Conservation (phyloP, 2,888 invertebrate genomes). For the Pasiphila rectangulata region DNA sequence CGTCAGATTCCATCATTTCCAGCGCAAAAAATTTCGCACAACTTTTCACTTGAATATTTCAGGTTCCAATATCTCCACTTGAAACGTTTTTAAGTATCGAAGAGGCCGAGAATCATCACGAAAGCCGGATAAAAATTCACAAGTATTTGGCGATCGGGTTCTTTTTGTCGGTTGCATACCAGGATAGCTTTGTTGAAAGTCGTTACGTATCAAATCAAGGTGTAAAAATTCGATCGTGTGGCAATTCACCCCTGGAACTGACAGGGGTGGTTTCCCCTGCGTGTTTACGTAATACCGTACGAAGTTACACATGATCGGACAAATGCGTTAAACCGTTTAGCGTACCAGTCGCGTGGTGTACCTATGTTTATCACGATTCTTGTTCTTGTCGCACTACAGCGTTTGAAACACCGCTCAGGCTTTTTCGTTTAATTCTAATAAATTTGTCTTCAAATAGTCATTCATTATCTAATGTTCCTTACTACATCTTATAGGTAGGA, state of each 20-base stretch:
- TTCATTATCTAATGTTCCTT: too few species aligned
- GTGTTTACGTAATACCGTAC: slow-evolving; percentile 24
- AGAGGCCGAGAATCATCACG: neutral
- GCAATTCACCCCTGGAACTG: slow-evolving; percentile 1
- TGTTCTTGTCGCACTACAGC: neutral
- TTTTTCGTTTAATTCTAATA: too few species aligned
- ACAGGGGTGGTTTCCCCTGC: slow-evolving; percentile 25
- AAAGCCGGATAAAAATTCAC: neutral
- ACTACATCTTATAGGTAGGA: neutral
- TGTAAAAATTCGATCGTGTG: neutral
- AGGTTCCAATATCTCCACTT: neutral
- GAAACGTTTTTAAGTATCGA: neutral
- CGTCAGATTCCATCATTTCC: neutral
- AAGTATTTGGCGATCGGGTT: slow-evolving; percentile 3
- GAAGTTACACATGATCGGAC: slow-evolving; percentile 26
- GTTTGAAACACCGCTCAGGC: too few species aligned
- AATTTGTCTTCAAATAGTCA: too few species aligned
- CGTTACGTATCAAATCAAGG: neutral
- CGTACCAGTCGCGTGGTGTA: slow-evolving; percentile 17
- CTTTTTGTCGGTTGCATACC: neutral
- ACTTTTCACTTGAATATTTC: neutral
- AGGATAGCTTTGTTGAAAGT: neutral
- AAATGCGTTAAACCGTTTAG: slow-evolving; percentile 20
- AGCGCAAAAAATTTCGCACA: neutral
- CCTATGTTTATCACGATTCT: neutral